A percentile compares a stretch with the other conserved stretches of the same genome.
Evolutionary conservation across 2,888 invertebrate genomes (phyloP).

Genomic region (Cepaea hortensis): DNA sequence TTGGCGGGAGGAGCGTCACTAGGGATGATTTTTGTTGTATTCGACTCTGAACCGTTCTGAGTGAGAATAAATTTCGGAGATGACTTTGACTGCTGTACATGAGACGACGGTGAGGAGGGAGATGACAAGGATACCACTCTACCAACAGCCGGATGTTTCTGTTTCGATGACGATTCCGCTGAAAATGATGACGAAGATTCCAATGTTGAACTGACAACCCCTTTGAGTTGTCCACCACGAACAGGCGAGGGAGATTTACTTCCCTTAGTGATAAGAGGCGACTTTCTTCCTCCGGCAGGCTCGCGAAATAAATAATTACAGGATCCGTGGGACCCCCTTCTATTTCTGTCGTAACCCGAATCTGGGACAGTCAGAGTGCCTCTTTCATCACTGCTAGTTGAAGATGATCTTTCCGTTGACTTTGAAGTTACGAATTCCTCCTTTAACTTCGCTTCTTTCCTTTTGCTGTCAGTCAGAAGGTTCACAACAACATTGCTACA

Average conservation of each 20-base stretch:
- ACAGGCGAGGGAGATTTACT: constrained; percentile 42
- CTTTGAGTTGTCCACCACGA: constrained; percentile 15
- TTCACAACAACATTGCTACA: neutral
- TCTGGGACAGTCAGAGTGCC: constrained; percentile 26
- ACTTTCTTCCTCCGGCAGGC: constrained; percentile 36
- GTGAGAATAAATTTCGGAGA: constrained; percentile 6
- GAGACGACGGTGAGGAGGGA: constrained; percentile 28
- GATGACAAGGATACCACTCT: neutral
- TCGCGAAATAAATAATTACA: constrained; percentile 46
- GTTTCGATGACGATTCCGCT: constrained; percentile 25
- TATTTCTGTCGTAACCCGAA: neutral
- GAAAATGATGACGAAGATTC: constrained; percentile 33
- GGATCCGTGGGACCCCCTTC: constrained; percentile 39
- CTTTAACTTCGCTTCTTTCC: neutral
- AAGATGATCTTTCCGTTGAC: constrained; percentile 41
- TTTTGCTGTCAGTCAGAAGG: constrained; percentile 31
- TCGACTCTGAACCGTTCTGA: neutral
- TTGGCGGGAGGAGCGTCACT: constrained; percentile 13
- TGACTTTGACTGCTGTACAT: constrained; percentile 9
- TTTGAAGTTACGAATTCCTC: constrained; percentile 20
- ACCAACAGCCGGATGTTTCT: neutral
- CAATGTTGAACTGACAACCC: constrained; percentile 26
- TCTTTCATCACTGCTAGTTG: constrained; percentile 42
- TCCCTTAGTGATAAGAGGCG: constrained; percentile 30
- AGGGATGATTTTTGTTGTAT: neutral